A percentile compares a stretch with the other conserved stretches of the same genome.
Evolutionary conservation across 2,888 invertebrate genomes (phyloP).

Genomic region (Lasioglossum malachurum): DNA sequence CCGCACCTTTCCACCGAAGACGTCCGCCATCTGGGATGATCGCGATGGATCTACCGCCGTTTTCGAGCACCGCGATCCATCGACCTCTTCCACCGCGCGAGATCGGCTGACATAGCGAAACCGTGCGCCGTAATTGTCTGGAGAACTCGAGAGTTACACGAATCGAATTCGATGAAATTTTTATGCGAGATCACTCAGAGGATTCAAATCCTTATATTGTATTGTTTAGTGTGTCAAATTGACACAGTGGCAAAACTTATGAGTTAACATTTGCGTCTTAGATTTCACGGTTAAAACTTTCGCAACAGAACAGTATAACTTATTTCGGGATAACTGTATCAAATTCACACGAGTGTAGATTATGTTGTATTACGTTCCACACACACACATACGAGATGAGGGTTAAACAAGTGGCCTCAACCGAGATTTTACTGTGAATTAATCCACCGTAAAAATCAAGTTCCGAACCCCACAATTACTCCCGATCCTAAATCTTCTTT

Average conservation of each 20-base stretch:
- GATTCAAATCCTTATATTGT: too few species aligned
- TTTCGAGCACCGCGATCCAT: background rate
- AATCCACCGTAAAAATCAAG: background rate
- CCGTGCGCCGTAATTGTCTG: background rate
- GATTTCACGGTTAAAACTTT: too few species aligned
- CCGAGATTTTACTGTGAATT: background rate
- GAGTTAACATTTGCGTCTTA: too few species aligned
- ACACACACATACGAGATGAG: too few species aligned
- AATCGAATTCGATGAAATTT: background rate
- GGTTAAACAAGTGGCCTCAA: too few species aligned
- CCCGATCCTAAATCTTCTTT: background rate
- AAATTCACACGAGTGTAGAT: too few species aligned
- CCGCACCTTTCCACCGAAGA: conserved; percentile 68
- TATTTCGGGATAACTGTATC: too few species aligned
- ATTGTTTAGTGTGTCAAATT: too few species aligned
- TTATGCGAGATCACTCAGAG: background rate
- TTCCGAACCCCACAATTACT: background rate
- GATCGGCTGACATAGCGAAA: background rate
- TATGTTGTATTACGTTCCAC: too few species aligned
- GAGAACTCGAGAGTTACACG: too few species aligned
- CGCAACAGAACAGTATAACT: too few species aligned
- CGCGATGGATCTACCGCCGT: conserved; percentile 15
- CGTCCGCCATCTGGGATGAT: conserved; percentile 59
- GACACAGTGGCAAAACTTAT: too few species aligned
- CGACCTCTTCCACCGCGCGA: background rate